Conservation (phyloP, 2,888 invertebrate species). For the Schrankia costaestrigalis region DNA sequence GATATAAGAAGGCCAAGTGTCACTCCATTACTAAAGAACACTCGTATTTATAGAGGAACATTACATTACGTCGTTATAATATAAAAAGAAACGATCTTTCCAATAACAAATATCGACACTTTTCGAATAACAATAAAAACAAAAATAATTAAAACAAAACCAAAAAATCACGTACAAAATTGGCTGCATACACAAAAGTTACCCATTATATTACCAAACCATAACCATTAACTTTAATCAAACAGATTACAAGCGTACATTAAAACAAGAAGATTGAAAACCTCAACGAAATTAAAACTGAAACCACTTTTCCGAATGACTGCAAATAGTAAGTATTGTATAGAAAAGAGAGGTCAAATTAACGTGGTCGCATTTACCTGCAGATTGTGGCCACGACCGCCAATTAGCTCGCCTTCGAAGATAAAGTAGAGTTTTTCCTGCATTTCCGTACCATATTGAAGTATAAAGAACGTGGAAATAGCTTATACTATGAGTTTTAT, state of each 20-base stretch:
- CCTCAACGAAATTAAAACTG: slow-evolving; percentile 28
- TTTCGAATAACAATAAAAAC: no score
- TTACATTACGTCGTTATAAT: no score
- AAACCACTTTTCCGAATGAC: slow-evolving; percentile 18
- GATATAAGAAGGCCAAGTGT: no score
- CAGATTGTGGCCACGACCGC: slow-evolving; percentile 35
- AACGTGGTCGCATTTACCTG: slow-evolving; percentile 37
- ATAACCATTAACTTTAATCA: slow-evolving; percentile 26
- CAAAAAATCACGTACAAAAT: no score
- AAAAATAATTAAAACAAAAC: no score
- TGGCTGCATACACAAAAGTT: neutral
- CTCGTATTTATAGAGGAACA: no score
- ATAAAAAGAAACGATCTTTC: no score
- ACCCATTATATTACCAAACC: slow-evolving; percentile 20
- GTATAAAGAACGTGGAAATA: slow-evolving; percentile 9
- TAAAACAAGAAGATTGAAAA: slow-evolving; percentile 31
- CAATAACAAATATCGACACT: no score
- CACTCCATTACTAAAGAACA: no score
- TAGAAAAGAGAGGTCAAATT: slow-evolving; percentile 21
- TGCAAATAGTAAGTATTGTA: slow-evolving; percentile 9
- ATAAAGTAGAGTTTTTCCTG: slow-evolving; percentile 27
- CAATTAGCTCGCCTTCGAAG: slow-evolving; percentile 39
- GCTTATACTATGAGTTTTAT: no score
- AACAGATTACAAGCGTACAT: slow-evolving; percentile 22
- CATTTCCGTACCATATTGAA: slow-evolving; percentile 13